Evolutionary conservation across 1,140 invertebrate species (phyloP).

Genomic region (Drosophila dunni): DNA sequence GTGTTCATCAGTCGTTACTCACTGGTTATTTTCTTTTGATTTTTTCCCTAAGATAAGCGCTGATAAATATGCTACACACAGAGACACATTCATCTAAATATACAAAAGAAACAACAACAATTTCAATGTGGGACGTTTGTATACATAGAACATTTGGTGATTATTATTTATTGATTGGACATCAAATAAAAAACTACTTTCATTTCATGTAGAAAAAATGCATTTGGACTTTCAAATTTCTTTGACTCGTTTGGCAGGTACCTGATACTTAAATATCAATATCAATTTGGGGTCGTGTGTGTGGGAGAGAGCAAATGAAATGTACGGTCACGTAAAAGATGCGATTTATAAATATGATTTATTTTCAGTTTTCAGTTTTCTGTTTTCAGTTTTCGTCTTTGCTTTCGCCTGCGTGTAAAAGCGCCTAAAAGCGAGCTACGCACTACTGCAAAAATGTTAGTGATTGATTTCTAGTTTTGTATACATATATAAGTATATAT

Average conservation of each 20-base stretch:
- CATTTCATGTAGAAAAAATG: constrained; percentile 15
- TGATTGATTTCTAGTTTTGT: constrained; percentile 52
- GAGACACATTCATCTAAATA: constrained; percentile 44
- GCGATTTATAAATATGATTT: constrained; percentile 28
- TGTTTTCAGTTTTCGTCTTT: constrained; percentile 29
- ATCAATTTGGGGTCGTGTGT: constrained; percentile 34
- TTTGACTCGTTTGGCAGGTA: constrained; percentile 67
- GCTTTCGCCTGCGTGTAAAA: constrained; percentile 76
- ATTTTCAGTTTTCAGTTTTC: not conserved
- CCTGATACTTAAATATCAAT: constrained; percentile 80
- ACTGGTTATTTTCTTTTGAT: constrained; percentile 24
- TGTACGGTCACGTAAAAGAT: constrained; percentile 26
- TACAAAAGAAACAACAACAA: constrained; percentile 48
- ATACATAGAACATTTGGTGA: constrained; percentile 23
- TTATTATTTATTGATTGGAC: constrained; percentile 1
- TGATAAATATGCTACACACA: constrained; percentile 63
- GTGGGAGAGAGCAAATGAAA: constrained; percentile 54
- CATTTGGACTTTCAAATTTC: constrained; percentile 25
- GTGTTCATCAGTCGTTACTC: constrained; percentile 42
- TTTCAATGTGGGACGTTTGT: constrained; percentile 43
- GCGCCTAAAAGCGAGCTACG: constrained; percentile 80
- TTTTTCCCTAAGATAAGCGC: constrained; percentile 59
- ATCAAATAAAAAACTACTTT: constrained; percentile 43
- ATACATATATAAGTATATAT: constrained; percentile 45
- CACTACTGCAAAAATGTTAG: constrained; percentile 72